These are phyloP conservation scores for Spodoptera exigua DNA, from an alignment of 2,888 invertebrate species.

Conservation along the genomic window DNA sequence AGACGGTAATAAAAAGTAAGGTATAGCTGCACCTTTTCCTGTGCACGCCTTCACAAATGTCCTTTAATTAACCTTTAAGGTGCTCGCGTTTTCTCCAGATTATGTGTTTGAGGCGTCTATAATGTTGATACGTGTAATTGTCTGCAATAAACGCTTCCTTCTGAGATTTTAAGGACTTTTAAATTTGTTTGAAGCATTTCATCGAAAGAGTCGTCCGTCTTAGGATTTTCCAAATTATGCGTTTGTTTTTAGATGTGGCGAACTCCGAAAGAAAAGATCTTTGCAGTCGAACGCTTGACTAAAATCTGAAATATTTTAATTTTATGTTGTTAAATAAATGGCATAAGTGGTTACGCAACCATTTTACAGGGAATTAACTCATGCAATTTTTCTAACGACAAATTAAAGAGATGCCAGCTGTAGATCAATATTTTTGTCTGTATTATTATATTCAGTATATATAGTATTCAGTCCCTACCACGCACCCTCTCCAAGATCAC, in stretches of 20 bases:
- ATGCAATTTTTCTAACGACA: too few relatives aligned
- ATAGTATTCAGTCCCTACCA: conserved; percentile 23
- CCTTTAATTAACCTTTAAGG: conserved; percentile 43
- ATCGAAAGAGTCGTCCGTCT: neutral
- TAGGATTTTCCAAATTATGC: too few relatives aligned
- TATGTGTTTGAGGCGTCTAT: neutral
- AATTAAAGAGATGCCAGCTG: too few relatives aligned
- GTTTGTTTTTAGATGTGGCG: too few relatives aligned
- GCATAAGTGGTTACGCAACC: too few relatives aligned
- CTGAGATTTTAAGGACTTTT: conserved; percentile 25
- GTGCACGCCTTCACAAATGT: conserved; percentile 24
- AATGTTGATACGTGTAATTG: conserved; percentile 18
- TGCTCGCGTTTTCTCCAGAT: conserved; percentile 15
- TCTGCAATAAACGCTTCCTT: conserved; percentile 12
- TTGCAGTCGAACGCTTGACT: too few relatives aligned
- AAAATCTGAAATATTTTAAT: too few relatives aligned
- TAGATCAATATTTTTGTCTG: neutral
- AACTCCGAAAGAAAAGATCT: too few relatives aligned
- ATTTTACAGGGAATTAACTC: too few relatives aligned
- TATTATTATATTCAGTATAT: too few relatives aligned
- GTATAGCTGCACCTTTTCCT: conserved; percentile 27
- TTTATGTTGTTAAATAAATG: too few relatives aligned
- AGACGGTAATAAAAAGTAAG: conserved; percentile 28
- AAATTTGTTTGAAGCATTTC: conserved; percentile 18
- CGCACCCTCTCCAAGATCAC: neutral